Evolutionary conservation across 1,140 invertebrate genomes (phyloP), one percentile per base, ranked within the genome.

Genomic region (Phymastichus coffea): DNA sequence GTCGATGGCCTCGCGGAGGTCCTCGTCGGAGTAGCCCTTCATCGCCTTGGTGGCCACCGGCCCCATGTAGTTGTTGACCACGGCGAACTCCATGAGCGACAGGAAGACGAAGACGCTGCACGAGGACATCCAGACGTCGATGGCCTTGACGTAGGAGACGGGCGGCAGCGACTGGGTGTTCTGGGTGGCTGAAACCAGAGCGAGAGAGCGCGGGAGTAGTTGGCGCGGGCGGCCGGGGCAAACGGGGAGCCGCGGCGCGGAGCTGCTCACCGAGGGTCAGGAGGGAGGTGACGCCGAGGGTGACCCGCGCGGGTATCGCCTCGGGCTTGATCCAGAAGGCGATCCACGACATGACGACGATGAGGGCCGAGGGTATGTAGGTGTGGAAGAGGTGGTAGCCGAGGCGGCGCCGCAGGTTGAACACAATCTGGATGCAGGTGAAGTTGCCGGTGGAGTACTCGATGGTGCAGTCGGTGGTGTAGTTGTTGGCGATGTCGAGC

Each of bases 291-390:
- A 94, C 91, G 30, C 91, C 91, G 6, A 92, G 81, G 2, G 89
- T 91, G 38, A 91, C 88, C 66, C 89, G 81, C 0, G 89, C 89
- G 0, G 92, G 91, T 68, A 93, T 93, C 3, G 91, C 91, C 76
- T 94, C 92, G 2, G 91, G 91, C 74, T 94, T 93, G 62, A 95
- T 94, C 92, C 92, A 95, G 76, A 95, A 95, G 7, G 92, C 93
- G 66, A 94, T 93, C 92, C 91, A 94, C 10, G 91, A 93, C 91
- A 94, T 94, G 59, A 94, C 91, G 40, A 94, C 92, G 73, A 94
- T 94, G 44, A 94, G 79, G 1, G 90, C 91, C 12, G 92, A 93
- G 2, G 92, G 93, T 68, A 94, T 92, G 77, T 94, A 95, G 0
- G 92, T 94, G 77, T 94, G 92, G 69, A 95, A 93, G 15, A 94